Percentiles rank a stretch among this genome's conserved stretches.
Evolutionary conservation across 1,140 invertebrate genomes (phyloP).

Genomic region (Samia ricini): DNA sequence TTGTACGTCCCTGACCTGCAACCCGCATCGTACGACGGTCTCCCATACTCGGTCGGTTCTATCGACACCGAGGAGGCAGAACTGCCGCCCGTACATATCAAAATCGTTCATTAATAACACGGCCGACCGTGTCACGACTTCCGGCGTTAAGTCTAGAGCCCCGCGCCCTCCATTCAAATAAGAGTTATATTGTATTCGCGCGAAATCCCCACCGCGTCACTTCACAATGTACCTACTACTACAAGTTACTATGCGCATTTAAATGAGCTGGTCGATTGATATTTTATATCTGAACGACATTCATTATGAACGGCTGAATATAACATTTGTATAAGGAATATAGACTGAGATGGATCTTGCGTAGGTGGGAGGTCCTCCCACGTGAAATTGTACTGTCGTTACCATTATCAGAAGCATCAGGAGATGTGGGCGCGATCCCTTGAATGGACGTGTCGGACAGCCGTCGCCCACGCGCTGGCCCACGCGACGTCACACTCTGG

Average conservation of each 20-base stretch:
- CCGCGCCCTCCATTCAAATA: slow-evolving; percentile 48
- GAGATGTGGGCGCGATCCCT: slow-evolving; percentile 57
- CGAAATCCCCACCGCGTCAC: slow-evolving; percentile 8
- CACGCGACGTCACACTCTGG: slow-evolving; percentile 28
- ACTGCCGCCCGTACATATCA: slow-evolving; percentile 38
- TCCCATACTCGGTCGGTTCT: slow-evolving; percentile 18
- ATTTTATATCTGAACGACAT: slow-evolving; percentile 15
- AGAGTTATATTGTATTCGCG: slow-evolving; percentile 50
- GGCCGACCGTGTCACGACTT: slow-evolving; percentile 60
- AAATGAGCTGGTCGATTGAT: slow-evolving; percentile 23
- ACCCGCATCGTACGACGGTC: slow-evolving; percentile 7
- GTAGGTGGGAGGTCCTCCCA: slow-evolving; percentile 20
- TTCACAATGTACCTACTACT: slow-evolving; percentile 30
- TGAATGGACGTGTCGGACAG: slow-evolving; percentile 50
- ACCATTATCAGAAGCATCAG: slow-evolving; percentile 52
- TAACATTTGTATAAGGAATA: not conserved
- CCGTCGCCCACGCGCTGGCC: slow-evolving; percentile 40
- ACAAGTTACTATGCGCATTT: slow-evolving; percentile 21
- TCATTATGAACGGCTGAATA: not conserved
- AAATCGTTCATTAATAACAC: slow-evolving; percentile 69
- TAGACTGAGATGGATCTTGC: not conserved
- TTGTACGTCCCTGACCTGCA: slow-evolving; percentile 9
- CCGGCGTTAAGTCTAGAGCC: slow-evolving; percentile 42
- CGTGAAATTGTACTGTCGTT: slow-evolving; percentile 34
- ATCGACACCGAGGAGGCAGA: slow-evolving; percentile 30